phyloP scores from a whole-genome alignment of 2,113 vertebrate species.

The Canis aureus region DNA sequence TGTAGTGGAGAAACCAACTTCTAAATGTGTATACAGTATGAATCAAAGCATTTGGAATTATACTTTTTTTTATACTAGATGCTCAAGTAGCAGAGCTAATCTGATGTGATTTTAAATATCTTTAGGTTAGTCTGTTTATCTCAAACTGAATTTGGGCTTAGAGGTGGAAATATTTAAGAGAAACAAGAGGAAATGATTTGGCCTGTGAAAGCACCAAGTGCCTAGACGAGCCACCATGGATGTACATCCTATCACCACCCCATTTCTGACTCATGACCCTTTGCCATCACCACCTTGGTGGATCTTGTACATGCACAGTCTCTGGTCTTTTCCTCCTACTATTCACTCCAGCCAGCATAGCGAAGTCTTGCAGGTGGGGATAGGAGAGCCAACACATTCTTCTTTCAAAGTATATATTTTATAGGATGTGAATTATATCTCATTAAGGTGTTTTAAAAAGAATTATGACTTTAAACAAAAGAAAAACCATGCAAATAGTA shows the following conservation, averaged over 20 bases:
- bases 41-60: neutral
- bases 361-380: too few species aligned
- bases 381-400: too few species aligned
- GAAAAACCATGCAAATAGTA: too few species aligned
- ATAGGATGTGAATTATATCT: too few species aligned
- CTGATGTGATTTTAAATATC: conserved; percentile 18
- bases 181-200: neutral
- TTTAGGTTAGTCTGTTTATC: conserved; percentile 1
- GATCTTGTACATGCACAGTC: neutral
- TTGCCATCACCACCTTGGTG: neutral
- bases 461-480: too few species aligned
- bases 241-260: neutral
- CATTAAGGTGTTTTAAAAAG: too few species aligned
- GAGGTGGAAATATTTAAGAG: neutral
- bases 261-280: neutral
- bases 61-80: too few species aligned
- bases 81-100: neutral
- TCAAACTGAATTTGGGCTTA: conserved; percentile 2
- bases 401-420: too few species aligned
- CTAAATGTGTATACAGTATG: neutral
- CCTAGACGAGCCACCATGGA: too few species aligned
- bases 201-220: too few species aligned
- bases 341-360: too few species aligned
- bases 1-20: neutral
- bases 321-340: too few species aligned